Base-by-base conservation (phyloP, 1,140 invertebrate species). In the Aradophagus sp. region DNA sequence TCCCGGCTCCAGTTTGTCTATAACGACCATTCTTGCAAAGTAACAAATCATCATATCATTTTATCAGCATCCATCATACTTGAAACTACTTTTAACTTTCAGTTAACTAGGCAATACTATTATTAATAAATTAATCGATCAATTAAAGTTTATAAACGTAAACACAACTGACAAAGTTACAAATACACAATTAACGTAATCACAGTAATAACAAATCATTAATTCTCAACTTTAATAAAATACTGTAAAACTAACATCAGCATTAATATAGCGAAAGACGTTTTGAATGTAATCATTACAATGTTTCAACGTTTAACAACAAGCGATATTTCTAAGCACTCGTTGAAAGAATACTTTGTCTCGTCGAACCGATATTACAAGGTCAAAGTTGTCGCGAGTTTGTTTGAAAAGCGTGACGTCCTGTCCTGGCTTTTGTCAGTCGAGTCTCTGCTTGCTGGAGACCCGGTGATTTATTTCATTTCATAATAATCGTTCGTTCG, bases 381-480 rank as follows among this genome's bases (percentile, higher is more conserved):
- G 15, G 11, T 42, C 11, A 1, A 6, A 11, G 10, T 52, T 42
- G 16, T 44, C 29, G 23, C 23, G 45, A 31, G 27, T 32, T 19
- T 61, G 41, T 13, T 62, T 62, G 17, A 12, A 48, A 58, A 65
- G 61, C 52, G 35, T 50, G 41, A 72, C 39, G 31, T 55, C 29
- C 45, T 27, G 38, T 53, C 50, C 29, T 61, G 61, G 12, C 42
- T 66, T 63, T 67, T 67, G 38, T 63, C 50, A 59, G 36, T 53
- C 32, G 61, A 67, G 38, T 26, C 45, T 68, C 53, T 59, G 53
- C 48, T 39, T 67, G 44, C 34, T 61, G 61, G 55, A 63, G 53
- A 73, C 35, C 61, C 59, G 63, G 45, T 73, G 36, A 39, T 45
- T 48, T 68, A 56, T 5, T 39, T 63, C 55, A 65, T 63, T 38